These are phyloP conservation scores for Catostomus latipinnis DNA, from an alignment of 2,797 vertebrate genomes.

Conservation along the genomic window DNA sequence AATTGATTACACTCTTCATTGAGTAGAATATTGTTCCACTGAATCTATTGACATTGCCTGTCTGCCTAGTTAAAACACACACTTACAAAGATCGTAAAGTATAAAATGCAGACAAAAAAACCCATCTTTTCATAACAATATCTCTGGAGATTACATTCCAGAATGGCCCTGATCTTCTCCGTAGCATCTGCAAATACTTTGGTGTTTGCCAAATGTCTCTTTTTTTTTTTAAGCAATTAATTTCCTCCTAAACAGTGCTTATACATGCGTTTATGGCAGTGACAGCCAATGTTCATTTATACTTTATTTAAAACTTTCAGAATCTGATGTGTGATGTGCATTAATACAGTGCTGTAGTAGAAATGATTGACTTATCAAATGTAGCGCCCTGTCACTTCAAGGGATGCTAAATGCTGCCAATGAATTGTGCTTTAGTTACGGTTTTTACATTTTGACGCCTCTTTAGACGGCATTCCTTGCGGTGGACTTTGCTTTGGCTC, in stretches of 20 bases:
- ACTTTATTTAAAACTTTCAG: conserved; percentile 67
- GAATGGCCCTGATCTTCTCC: conserved; percentile 36
- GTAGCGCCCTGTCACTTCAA: conserved; percentile 62
- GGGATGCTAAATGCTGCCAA: conserved; percentile 57
- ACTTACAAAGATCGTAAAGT: conserved; percentile 9
- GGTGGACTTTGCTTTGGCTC: too few relatives aligned
- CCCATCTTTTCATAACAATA: neutral
- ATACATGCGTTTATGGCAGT: conserved; percentile 68
- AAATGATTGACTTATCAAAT: conserved; percentile 63
- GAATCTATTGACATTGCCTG: conserved; percentile 68
- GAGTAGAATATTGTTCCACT: conserved; percentile 70
- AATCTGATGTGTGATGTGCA: conserved; percentile 63
- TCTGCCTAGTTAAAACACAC: conserved; percentile 45
- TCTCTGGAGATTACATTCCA: conserved; percentile 3
- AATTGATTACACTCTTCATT: conserved; percentile 70
- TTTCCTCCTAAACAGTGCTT: conserved; percentile 72
- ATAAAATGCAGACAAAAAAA: conserved; percentile 23
- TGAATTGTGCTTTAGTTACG: conserved; percentile 49
- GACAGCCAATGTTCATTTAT: conserved; percentile 72
- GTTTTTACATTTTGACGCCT: neutral
- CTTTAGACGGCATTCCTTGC: too few relatives aligned
- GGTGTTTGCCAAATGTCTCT: conserved; percentile 76
- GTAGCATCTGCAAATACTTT: conserved; percentile 77
- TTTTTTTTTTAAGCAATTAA: conserved; percentile 71
- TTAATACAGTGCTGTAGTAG: conserved; percentile 67